phyloP scores from a whole-genome alignment of 1,140 invertebrate species.

The Procambarus clarkii region DNA sequence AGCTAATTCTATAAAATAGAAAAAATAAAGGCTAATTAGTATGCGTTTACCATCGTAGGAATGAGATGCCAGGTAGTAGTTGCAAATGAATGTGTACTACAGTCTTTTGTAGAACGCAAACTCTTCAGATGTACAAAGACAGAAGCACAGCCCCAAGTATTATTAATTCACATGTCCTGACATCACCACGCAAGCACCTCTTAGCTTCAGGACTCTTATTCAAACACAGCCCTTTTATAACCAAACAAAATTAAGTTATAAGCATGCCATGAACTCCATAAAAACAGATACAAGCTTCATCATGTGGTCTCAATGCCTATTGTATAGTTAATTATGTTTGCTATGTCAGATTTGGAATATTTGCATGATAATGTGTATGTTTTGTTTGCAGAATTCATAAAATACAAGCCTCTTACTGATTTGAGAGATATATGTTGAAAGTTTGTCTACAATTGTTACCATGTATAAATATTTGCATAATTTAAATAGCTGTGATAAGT shows the following conservation, averaged over 20 bases:
- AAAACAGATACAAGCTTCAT: constrained; percentile 28
- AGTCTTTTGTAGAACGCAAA: not conserved
- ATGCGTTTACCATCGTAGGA: not conserved
- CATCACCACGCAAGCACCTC: not conserved
- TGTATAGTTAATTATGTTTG: not conserved
- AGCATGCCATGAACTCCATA: constrained; percentile 24
- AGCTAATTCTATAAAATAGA: not conserved
- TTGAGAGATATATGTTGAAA: not conserved
- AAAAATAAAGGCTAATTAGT: not conserved
- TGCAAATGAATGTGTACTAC: not conserved
- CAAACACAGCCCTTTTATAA: constrained; percentile 20
- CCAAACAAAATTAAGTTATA: constrained; percentile 6
- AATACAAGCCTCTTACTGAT: not conserved
- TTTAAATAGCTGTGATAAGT: not conserved
- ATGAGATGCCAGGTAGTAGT: not conserved
- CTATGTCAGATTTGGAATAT: not conserved
- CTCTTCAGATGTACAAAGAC: constrained; percentile 23
- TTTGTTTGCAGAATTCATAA: not conserved
- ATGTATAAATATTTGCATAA: not conserved
- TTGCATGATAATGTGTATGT: not conserved
- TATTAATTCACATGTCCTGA: not conserved
- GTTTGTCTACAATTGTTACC: not conserved
- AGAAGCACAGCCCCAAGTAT: constrained; percentile 17
- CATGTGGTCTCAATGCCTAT: constrained; percentile 14
- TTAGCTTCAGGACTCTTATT: constrained; percentile 4